A percentile compares a stretch with the other conserved stretches of the same genome.
Conservation (phyloP, 2,888 invertebrate genomes). For the Congeria kusceri region DNA sequence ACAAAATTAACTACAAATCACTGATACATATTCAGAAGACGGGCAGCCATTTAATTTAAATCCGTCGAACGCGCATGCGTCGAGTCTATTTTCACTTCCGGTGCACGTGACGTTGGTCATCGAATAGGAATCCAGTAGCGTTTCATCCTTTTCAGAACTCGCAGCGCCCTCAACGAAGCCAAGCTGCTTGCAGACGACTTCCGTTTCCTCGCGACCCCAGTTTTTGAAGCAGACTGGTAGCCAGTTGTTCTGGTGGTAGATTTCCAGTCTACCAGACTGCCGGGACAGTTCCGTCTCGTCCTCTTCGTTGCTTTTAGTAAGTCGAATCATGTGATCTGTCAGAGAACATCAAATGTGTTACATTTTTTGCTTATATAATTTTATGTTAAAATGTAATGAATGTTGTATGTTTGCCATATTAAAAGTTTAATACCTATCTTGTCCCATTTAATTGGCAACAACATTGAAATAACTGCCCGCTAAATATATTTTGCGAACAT, state of each 20-base stretch:
- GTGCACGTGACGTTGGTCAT: slow-evolving; percentile 69
- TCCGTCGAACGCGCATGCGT: slow-evolving; percentile 62
- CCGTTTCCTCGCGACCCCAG: slow-evolving; percentile 73
- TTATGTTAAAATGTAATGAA: too few species aligned
- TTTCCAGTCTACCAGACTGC: slow-evolving; percentile 70
- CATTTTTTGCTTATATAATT: too few species aligned
- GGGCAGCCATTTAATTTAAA: slow-evolving; percentile 53
- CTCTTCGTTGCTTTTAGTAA: slow-evolving; percentile 49
- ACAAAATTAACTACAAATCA: slow-evolving; percentile 52
- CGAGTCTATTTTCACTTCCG: slow-evolving; percentile 65
- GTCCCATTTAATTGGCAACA: too few species aligned
- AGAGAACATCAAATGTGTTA: slow-evolving; percentile 5
- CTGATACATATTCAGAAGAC: slow-evolving; percentile 42
- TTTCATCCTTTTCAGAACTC: slow-evolving; percentile 30
- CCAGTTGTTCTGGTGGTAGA: slow-evolving; percentile 74
- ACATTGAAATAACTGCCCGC: too few species aligned
- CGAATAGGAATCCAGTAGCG: slow-evolving; percentile 53
- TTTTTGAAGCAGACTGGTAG: slow-evolving; percentile 71
- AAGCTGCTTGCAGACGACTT: slow-evolving; percentile 76
- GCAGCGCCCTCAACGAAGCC: slow-evolving; percentile 68
- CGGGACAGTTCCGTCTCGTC: slow-evolving; percentile 47
- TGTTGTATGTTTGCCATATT: too few species aligned
- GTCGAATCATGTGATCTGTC: slow-evolving; percentile 74
- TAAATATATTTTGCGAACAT: too few species aligned
- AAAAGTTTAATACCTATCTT: too few species aligned